Conservation (phyloP, 2,797 vertebrate species). For the Pseudochirops cupreus region DNA sequence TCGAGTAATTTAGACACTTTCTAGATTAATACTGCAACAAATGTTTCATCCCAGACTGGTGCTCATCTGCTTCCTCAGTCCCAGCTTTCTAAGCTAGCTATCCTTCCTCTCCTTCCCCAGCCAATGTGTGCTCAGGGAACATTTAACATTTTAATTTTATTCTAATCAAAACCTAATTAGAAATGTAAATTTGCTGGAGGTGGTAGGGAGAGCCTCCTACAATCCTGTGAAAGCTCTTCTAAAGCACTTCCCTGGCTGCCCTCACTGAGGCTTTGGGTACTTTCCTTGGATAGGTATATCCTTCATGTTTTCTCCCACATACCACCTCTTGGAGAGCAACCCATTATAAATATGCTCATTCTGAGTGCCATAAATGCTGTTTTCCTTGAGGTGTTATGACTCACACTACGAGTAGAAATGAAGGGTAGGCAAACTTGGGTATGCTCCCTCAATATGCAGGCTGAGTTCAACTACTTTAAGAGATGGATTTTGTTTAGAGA, state of each 20-base stretch:
- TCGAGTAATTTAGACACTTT: neutral
- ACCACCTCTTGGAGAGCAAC: neutral
- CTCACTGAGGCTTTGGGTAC: neutral
- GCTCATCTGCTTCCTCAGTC: conserved; percentile 9
- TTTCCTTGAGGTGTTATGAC: neutral
- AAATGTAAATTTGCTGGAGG: neutral
- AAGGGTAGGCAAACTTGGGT: neutral
- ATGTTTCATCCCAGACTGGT: conserved; percentile 10
- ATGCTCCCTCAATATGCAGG: neutral
- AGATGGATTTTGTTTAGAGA: neutral
- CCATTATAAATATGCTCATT: neutral
- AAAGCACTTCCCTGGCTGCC: neutral
- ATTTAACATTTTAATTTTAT: conserved; percentile 1
- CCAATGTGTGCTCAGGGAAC: conserved; percentile 3
- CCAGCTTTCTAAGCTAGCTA: neutral
- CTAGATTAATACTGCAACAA: neutral
- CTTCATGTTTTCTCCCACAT: neutral
- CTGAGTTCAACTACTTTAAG: neutral
- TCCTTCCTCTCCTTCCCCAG: neutral
- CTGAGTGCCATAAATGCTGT: neutral
- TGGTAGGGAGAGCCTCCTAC: neutral
- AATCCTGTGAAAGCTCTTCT: neutral
- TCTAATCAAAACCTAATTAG: conserved; percentile 36
- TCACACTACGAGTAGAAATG: neutral
- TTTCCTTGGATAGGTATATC: neutral